Percentiles rank a stretch among this genome's conserved stretches.
phyloP scores from a whole-genome alignment of 2,797 vertebrate species.

The Lepilemur ruficaudatus region DNA sequence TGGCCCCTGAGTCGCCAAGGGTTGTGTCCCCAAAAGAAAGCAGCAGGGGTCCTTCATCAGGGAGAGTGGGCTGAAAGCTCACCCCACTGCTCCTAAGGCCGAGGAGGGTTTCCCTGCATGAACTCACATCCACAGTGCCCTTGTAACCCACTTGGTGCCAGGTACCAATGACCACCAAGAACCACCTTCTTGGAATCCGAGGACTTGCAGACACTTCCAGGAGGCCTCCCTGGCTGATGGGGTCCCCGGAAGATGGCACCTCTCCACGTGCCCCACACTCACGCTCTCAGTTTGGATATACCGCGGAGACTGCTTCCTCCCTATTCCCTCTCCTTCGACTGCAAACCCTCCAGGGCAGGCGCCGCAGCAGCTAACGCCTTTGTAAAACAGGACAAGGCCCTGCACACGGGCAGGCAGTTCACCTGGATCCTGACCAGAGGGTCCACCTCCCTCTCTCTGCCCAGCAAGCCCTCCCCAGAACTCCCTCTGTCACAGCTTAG shows the following conservation, averaged over 20 bases:
- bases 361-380: not conserved
- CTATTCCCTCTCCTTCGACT: not conserved
- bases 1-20: not conserved
- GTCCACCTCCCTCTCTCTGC: not conserved
- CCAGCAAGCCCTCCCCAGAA: not conserved
- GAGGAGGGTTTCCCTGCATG: not conserved
- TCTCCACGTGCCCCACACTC: rapidly evolving
- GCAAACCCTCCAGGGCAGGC: not conserved
- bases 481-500: not conserved
- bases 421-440: not conserved
- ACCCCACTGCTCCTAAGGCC: not conserved
- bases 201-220: not conserved
- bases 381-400: not conserved
- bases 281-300: rapidly evolving
- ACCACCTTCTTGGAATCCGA: not conserved
- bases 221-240: not conserved
- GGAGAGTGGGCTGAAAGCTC: not conserved
- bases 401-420: not conserved
- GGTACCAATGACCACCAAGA: not conserved
- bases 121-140: not conserved
- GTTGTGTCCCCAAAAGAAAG: not conserved
- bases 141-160: not conserved
- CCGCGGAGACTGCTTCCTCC: not conserved
- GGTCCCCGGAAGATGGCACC: not conserved
- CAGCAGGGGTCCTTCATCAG: rapidly evolving